Evolutionary conservation across 2,113 vertebrate species (phyloP).

Genomic region (Maylandia zebra): DNA sequence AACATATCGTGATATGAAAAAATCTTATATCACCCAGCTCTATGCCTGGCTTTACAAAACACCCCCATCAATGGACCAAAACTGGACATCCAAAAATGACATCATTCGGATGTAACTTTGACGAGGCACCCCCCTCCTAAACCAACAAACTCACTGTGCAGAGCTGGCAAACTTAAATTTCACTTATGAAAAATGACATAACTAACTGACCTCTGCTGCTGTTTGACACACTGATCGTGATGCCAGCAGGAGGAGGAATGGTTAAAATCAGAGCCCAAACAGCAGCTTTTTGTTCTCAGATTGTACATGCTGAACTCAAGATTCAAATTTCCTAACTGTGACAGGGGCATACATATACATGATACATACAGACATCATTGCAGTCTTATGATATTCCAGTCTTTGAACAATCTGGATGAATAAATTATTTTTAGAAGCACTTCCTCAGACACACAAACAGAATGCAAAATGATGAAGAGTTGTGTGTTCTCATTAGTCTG

Average conservation of each 20-base stretch:
- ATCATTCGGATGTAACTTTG: background rate
- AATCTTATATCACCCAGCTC: too few species aligned
- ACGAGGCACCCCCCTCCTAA: background rate
- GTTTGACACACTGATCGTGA: background rate
- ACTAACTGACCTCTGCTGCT: background rate
- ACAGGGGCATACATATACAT: background rate
- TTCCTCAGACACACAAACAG: background rate
- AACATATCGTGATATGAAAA: too few species aligned
- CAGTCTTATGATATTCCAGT: background rate
- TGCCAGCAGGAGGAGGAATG: background rate
- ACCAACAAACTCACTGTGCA: background rate
- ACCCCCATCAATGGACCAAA: background rate
- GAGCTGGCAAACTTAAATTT: background rate
- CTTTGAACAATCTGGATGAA: background rate
- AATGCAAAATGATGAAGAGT: background rate
- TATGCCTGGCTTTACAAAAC: background rate
- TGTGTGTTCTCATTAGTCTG: slow-evolving; percentile 1
- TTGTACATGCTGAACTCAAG: background rate
- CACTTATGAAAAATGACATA: background rate
- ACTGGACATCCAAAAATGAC: background rate
- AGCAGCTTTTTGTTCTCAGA: background rate
- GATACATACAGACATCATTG: background rate
- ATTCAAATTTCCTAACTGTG: background rate
- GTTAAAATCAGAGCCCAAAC: background rate
- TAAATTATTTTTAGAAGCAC: background rate